A percentile compares a stretch with the other conserved stretches of the same genome.
phyloP scores from a whole-genome alignment of 2,888 invertebrate species.

The Argyresthia albistria region DNA sequence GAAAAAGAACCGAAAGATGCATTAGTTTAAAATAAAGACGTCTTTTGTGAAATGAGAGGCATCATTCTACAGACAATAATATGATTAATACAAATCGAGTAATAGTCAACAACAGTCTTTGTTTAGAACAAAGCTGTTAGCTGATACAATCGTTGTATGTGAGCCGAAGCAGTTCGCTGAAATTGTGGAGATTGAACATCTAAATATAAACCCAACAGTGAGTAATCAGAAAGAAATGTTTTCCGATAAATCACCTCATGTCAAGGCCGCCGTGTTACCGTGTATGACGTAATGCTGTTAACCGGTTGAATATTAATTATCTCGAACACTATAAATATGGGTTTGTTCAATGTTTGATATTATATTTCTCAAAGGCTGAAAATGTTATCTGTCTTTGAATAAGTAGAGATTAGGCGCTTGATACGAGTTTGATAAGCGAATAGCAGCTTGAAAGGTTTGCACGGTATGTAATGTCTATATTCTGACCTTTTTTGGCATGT shows the following conservation, averaged over 20 bases:
- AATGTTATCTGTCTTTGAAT: background rate
- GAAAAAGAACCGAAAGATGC: background rate
- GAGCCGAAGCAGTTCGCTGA: background rate
- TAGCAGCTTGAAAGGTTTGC: background rate
- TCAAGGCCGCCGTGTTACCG: conserved; percentile 39
- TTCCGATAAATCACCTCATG: conserved; percentile 35
- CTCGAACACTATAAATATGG: conserved; percentile 14
- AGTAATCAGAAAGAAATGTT: conserved; percentile 31
- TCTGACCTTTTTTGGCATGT: conserved; percentile 52
- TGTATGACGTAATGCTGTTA: conserved; percentile 42
- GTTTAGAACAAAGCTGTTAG: conserved; percentile 1
- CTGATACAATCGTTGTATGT: background rate
- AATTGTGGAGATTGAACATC: background rate
- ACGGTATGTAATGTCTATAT: too few relatives aligned
- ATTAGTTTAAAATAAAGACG: background rate
- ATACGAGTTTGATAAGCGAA: background rate
- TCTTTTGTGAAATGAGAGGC: background rate
- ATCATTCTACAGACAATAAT: background rate
- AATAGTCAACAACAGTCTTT: background rate
- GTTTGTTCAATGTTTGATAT: background rate
- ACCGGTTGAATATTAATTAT: conserved; percentile 28
- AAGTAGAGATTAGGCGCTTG: background rate
- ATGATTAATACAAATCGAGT: background rate
- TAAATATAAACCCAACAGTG: conserved; percentile 4
- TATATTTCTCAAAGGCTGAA: background rate